Conservation (phyloP, 2,888 invertebrate genomes). For the Acronicta alni region DNA sequence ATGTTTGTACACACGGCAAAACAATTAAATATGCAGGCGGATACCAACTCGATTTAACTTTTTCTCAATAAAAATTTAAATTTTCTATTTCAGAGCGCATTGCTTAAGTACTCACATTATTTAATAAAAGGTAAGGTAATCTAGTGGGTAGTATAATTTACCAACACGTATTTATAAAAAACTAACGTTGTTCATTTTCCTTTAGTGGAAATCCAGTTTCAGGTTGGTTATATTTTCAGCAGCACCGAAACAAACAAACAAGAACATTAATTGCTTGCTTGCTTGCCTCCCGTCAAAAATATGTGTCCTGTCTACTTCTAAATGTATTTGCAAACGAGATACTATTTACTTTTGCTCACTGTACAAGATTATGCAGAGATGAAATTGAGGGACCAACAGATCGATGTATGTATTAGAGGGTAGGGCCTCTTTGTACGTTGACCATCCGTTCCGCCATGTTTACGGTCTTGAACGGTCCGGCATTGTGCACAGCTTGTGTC, state of each 20-base stretch:
- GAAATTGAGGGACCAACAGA: slow-evolving; percentile 35
- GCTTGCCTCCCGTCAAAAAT: too few species aligned
- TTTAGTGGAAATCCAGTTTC: too few species aligned
- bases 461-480: slow-evolving; percentile 27
- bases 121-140: too few species aligned
- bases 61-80: neutral
- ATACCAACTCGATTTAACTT: fast-evolving
- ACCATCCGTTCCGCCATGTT: slow-evolving; percentile 29
- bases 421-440: slow-evolving; percentile 23
- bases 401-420: slow-evolving; percentile 26
- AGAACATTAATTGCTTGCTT: too few species aligned
- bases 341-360: slow-evolving; percentile 1
- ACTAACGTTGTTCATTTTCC: too few species aligned
- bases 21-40: neutral
- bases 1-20: slow-evolving; percentile 6
- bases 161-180: too few species aligned
- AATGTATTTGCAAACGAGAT: neutral
- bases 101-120: too few species aligned
- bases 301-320: neutral
- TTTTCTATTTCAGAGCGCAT: too few species aligned
- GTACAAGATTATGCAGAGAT: slow-evolving; percentile 24
- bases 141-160: too few species aligned
- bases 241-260: too few species aligned
- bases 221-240: too few species aligned
- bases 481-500: slow-evolving; percentile 24